phyloP scores from a whole-genome alignment of 2,797 vertebrate genomes.

The Rhincodon typus region DNA sequence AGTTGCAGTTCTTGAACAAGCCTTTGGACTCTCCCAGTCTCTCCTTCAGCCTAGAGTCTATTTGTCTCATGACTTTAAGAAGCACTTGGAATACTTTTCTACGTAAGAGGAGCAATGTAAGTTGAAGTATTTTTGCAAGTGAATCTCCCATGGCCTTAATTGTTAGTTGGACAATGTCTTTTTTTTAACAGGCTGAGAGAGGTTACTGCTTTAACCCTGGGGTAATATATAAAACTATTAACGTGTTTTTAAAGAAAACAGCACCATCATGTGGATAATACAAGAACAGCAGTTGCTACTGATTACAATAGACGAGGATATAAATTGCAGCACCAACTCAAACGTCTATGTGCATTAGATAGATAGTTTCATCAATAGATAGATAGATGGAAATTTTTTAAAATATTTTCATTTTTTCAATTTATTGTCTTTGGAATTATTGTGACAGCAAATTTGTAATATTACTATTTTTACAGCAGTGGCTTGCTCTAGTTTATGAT shows the following conservation, averaged over 20 bases:
- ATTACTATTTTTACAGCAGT: background rate
- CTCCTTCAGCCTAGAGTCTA: background rate
- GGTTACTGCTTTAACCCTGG: background rate
- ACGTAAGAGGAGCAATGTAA: background rate
- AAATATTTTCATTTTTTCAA: background rate
- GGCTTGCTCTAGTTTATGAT: background rate
- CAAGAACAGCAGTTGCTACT: background rate
- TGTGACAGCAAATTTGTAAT: background rate
- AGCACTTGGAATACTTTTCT: background rate
- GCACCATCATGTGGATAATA: background rate
- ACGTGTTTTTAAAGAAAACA: background rate
- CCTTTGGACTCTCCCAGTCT: background rate
- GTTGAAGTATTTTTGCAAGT: background rate
- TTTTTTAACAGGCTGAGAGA: background rate
- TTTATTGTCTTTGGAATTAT: background rate
- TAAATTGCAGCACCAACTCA: background rate
- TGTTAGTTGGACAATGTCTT: background rate
- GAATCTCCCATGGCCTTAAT: background rate
- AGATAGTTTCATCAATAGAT: too few species aligned
- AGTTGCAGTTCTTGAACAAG: background rate
- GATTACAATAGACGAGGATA: background rate
- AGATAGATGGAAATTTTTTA: background rate
- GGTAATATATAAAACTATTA: background rate
- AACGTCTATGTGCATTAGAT: background rate
- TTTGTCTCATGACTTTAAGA: background rate